Evolutionary conservation across 2,113 vertebrate genomes (phyloP), one percentile per base, ranked within the genome.

Genomic region (Camarhynchus parvulus): DNA sequence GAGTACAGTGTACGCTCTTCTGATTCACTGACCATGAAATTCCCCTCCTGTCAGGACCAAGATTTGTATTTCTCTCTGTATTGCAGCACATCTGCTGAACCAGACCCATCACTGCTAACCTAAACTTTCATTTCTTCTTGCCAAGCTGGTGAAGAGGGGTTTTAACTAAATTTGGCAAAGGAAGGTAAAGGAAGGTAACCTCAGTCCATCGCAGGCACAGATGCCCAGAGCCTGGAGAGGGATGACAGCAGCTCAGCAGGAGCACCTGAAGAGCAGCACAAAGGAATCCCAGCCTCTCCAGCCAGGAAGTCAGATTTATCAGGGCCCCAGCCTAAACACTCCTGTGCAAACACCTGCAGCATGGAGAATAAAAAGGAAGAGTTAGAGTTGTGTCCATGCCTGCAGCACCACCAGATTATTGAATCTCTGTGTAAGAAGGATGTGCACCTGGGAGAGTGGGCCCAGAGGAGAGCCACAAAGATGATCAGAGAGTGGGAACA

Each of bases 11-110:
- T 67, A 66, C n/a, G 56, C 27, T 70, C 59, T 62, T 77, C 46
- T 77, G 59, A 55, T 70, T 92, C 79, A 67, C 68, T 78, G 80
- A 72, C n/a, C 75, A 46, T 69, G 88, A 93, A 95, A 66, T 80
- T 85, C 18, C 15, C 55, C 67, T 23, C 30, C 39, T 81, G 50
- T 63, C 76, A 72, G 52, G 42, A 67, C 23, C 30, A 79, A 63
- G 61, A 83, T 55, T 47, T 55, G 27, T 63, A 46, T 55, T 76
- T 68, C 21, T 74, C 20, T 82, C 39, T 53, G n/a, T 44, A 90
- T 50, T 86, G 80, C 59, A 70, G 50, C 35, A 69, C 30, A 67
- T 86, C 47, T 59, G n/a, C 59, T 50, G 69, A 90, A 46, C 9
- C 25, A 77, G 46, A 9, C 25, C 50, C 42, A 13, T 28, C 25